Percentiles rank a stretch among this genome's conserved stretches.
Conservation (phyloP, 1,140 invertebrate species). For the Andricus grossulariae region DNA sequence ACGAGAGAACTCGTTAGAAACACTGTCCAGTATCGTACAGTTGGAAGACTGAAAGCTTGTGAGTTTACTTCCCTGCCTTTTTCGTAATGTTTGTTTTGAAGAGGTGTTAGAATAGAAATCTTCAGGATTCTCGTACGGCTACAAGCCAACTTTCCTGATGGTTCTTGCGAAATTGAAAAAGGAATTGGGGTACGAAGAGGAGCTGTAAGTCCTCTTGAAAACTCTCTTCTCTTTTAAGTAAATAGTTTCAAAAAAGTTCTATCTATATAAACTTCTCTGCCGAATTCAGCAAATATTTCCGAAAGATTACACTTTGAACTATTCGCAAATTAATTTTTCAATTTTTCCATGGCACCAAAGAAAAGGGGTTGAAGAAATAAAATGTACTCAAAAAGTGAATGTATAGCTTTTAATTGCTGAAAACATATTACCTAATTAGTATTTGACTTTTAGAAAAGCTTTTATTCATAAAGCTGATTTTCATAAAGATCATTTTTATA, state of each 20-base stretch:
- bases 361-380: too few relatives aligned
- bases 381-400: too few relatives aligned
- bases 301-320: not conserved
- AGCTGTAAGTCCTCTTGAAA: conserved; percentile 26
- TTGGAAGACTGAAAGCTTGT: conserved; percentile 22
- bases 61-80: conserved; percentile 28
- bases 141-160: conserved; percentile 23
- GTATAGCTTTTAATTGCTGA: too few relatives aligned
- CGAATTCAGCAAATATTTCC: not conserved
- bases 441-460: too few relatives aligned
- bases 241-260: not conserved
- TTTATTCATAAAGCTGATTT: too few relatives aligned
- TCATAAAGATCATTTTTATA: too few relatives aligned
- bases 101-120: conserved; percentile 31
- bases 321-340: not conserved
- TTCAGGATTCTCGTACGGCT: conserved; percentile 10
- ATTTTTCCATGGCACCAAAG: too few relatives aligned
- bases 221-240: conserved; percentile 26
- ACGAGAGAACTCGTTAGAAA: conserved; percentile 10
- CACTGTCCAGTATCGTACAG: conserved; percentile 21
- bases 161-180: conserved; percentile 28
- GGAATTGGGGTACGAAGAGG: conserved; percentile 25
- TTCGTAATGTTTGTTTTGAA: conserved; percentile 31
- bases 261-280: not conserved
- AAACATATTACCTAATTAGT: too few relatives aligned